phyloP scores from a whole-genome alignment of 2,113 vertebrate genomes.

The Phocoena sinus region DNA sequence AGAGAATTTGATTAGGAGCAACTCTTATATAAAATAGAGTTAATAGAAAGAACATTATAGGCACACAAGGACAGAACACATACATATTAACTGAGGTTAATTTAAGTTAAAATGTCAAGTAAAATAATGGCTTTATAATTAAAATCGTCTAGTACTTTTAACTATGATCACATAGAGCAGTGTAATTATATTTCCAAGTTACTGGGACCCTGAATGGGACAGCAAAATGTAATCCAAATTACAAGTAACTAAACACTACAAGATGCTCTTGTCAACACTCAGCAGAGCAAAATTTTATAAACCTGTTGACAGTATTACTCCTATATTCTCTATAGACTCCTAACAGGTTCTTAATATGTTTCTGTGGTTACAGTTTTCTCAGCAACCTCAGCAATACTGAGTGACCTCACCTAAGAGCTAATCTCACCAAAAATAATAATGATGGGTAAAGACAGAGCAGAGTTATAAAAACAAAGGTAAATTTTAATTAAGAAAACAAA shows the following conservation, averaged over 20 bases:
- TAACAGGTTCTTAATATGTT: background rate
- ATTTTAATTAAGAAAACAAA: background rate
- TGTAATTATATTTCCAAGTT: conserved; percentile 22
- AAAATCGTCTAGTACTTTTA: conserved; percentile 34
- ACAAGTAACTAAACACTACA: conserved; percentile 26
- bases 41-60: conserved; percentile 34
- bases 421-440: conserved; percentile 23
- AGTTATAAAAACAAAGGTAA: conserved; percentile 12
- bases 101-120: conserved; percentile 34
- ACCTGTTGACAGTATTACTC: conserved; percentile 62
- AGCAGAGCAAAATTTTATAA: conserved; percentile 56
- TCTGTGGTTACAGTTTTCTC: background rate
- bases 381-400: background rate
- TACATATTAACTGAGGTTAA: background rate
- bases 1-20: conserved; percentile 24
- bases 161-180: conserved; percentile 14
- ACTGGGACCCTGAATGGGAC: background rate
- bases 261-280: conserved; percentile 50
- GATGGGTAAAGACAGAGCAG: background rate
- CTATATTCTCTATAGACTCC: background rate
- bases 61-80: conserved; percentile 15
- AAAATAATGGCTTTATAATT: conserved; percentile 34
- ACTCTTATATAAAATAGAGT: background rate
- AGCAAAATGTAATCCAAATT: conserved; percentile 25
- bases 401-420: conserved; percentile 14